Percentiles rank a stretch among this genome's conserved stretches.
These are phyloP conservation scores for Cylas formicarius DNA, from an alignment of 1,140 invertebrate species.

Conservation along the genomic window DNA sequence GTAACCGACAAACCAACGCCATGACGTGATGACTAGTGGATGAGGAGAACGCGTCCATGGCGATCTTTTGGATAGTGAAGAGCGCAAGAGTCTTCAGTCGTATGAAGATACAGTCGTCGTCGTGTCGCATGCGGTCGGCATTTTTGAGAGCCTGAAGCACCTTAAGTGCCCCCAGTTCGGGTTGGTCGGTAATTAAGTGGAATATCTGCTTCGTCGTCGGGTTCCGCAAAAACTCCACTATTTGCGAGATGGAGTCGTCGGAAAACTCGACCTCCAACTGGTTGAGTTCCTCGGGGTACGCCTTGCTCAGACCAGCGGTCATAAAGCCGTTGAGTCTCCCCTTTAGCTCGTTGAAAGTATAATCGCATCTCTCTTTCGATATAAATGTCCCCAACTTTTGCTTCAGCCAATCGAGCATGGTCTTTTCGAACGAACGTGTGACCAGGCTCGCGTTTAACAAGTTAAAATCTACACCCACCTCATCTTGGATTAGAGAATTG, in stretches of 20 bases:
- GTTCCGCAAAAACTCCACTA: conserved; percentile 4
- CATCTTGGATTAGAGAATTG: conserved; percentile 1
- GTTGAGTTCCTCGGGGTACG: conserved; percentile 5
- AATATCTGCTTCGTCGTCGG: neutral
- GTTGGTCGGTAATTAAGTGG: neutral
- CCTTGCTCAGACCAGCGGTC: conserved; percentile 8
- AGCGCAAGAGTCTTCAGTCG: neutral
- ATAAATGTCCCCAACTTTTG: conserved; percentile 7
- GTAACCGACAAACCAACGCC: neutral
- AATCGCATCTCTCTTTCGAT: neutral
- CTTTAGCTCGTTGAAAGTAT: conserved; percentile 1
- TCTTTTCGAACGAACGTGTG: conserved; percentile 6
- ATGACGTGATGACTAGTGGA: neutral
- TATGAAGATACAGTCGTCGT: conserved; percentile 4
- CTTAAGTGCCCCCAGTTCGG: neutral
- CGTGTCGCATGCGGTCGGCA: neutral
- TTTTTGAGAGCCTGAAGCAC: neutral
- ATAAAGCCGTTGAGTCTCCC: neutral
- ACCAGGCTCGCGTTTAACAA: conserved; percentile 12
- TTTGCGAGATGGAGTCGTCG: too few species aligned
- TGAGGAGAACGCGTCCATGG: neutral
- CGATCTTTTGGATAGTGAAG: neutral
- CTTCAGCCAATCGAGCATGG: conserved; percentile 12
- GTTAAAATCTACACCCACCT: conserved; percentile 8
- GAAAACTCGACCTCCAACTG: neutral